Conservation (phyloP, 2,797 vertebrate species). For the Etheostoma perlongum region DNA sequence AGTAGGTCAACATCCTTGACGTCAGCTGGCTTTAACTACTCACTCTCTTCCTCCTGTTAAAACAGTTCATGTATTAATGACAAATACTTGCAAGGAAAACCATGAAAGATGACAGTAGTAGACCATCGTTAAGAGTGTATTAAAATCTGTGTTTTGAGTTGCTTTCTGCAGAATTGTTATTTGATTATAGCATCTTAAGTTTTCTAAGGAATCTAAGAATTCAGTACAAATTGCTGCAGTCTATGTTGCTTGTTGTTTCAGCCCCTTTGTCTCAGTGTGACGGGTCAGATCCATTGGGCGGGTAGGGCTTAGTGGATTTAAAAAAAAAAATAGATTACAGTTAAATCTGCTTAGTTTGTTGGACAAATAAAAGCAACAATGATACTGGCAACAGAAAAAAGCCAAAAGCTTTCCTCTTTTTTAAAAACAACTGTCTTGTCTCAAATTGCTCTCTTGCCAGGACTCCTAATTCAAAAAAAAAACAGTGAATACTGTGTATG, state of each 20-base stretch:
- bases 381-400: neutral
- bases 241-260: neutral
- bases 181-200: neutral
- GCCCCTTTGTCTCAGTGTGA: neutral
- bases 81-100: constrained; percentile 1
- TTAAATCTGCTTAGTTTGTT: constrained; percentile 26
- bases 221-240: neutral
- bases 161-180: neutral
- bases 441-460: neutral
- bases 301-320: constrained; percentile 4
- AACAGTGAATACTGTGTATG: neutral
- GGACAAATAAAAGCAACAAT: constrained; percentile 14
- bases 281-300: neutral
- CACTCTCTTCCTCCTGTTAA: constrained; percentile 80
- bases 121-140: neutral
- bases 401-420: constrained; percentile 1
- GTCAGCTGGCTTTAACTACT: constrained; percentile 65
- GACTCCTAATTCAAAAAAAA: neutral
- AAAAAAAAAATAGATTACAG: constrained; percentile 16
- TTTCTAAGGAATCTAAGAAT: neutral
- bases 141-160: neutral
- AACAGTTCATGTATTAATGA: constrained; percentile 27
- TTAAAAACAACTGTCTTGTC: neutral
- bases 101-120: neutral
- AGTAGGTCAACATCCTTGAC: constrained; percentile 48